phyloP scores from a whole-genome alignment of 2,888 invertebrate genomes.

The Pollenia amentaria region DNA sequence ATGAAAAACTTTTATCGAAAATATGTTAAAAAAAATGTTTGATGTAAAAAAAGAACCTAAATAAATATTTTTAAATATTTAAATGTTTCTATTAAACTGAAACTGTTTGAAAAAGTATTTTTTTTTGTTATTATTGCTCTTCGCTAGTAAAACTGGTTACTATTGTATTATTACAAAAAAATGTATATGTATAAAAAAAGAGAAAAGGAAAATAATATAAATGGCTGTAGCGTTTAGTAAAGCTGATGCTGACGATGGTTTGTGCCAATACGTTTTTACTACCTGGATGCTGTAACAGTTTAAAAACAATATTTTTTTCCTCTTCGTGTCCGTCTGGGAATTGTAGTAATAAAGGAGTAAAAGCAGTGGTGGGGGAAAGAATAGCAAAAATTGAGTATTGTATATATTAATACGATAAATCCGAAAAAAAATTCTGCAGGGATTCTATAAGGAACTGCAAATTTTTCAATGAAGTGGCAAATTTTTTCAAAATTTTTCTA shows the following conservation, averaged over 20 bases:
- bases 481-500: too few relatives aligned
- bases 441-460: too few relatives aligned
- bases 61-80: constrained; percentile 51
- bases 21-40: background rate
- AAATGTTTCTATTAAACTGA: constrained; percentile 50
- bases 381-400: background rate
- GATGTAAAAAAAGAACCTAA: constrained; percentile 24
- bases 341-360: background rate
- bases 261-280: constrained; percentile 29
- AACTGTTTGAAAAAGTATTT: constrained; percentile 18
- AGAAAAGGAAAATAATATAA: constrained; percentile 22
- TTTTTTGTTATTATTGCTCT: background rate
- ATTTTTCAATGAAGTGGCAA: too few relatives aligned
- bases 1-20: constrained; percentile 16
- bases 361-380: background rate
- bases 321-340: background rate
- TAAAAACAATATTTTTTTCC: background rate
- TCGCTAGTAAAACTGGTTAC: constrained; percentile 9
- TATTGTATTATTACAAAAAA: constrained; percentile 9
- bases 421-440: too few relatives aligned
- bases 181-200: background rate
- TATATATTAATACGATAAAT: too few relatives aligned
- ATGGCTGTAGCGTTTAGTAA: constrained; percentile 23
- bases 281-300: constrained; percentile 33
- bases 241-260: constrained; percentile 28